Evolutionary conservation across 2,113 vertebrate species (phyloP).

Genomic region (Delphinapterus leucas): DNA sequence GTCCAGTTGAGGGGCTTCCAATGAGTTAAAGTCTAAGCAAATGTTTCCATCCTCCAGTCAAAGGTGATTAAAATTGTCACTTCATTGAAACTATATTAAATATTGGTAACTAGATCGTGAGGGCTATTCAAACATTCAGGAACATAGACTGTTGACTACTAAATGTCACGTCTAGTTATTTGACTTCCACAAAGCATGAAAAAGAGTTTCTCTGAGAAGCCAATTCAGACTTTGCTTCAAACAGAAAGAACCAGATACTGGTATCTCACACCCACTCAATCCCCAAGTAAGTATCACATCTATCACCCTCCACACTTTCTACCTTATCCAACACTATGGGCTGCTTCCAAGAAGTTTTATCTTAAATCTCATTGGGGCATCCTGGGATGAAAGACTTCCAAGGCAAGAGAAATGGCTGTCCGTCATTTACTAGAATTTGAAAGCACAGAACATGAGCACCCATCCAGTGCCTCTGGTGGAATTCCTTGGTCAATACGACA

Average conservation of each 20-base stretch:
- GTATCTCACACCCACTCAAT: neutral
- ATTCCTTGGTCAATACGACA: neutral
- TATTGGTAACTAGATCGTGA: neutral
- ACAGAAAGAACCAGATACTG: neutral
- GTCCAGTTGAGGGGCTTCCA: neutral
- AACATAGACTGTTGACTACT: neutral
- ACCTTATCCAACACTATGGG: neutral
- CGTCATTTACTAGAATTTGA: neutral
- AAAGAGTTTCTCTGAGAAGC: neutral
- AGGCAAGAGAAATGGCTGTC: neutral
- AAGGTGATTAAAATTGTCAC: neutral
- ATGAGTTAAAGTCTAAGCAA: neutral
- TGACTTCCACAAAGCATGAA: neutral
- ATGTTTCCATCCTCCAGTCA: neutral
- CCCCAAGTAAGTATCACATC: neutral
- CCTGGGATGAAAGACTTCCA: neutral
- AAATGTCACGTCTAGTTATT: neutral
- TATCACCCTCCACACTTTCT: neutral
- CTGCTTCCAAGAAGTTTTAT: neutral
- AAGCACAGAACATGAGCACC: conserved; percentile 7
- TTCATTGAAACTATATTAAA: neutral
- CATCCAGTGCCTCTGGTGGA: neutral
- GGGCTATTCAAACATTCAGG: neutral
- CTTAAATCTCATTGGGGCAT: neutral
- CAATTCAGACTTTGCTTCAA: neutral